Base-by-base conservation (phyloP, 2,888 invertebrate genomes). In the Perithous albicinctus region DNA sequence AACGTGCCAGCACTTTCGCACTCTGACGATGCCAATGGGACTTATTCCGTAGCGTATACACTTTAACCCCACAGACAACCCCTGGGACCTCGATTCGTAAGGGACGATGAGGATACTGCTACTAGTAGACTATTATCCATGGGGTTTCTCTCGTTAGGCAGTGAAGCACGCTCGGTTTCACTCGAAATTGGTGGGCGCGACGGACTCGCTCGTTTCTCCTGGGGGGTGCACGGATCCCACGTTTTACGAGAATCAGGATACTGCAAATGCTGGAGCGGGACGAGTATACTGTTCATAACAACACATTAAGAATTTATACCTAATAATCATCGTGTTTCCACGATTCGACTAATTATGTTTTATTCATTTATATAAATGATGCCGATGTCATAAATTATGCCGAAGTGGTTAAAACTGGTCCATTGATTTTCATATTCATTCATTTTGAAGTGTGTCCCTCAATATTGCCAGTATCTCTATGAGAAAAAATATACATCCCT, bases 1-100 rank as follows among this genome's bases (percentile, higher is more conserved):
- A 70, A 72, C 64, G 64, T 56, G 70, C 70, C 54, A 41, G 70
- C 32, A 46, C 70, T 64, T 70, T 70, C 78, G 56, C 59, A 69
- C 67, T 64, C 26, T 76, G 78, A 82, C 69, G 82, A 82, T 66
- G 66, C 80, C 82, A 73, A 76, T 80, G 84, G 80, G 80, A 84
- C 80, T 84, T 82, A 80, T 77, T 70, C 78, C 41, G 51, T 51
- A 35, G 48, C 63, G 63, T 69, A 61, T 35, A 54, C 29, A 41
- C 67, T 67, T 48, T 54, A 59, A 38, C 23, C 29, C 51, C 18
- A 10, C 3, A n/a, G 8, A 29, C 64, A 74, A 15, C 74, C 59
- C 67, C 41, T 23, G 74, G 67, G 74, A 74, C 2, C 23, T 54
- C 38, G 32, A 66, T 43, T 67, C 26, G 74, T 8, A 12, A 26